Conservation (phyloP, 2,797 vertebrate species). For the Rhabdophis nuchalis region DNA sequence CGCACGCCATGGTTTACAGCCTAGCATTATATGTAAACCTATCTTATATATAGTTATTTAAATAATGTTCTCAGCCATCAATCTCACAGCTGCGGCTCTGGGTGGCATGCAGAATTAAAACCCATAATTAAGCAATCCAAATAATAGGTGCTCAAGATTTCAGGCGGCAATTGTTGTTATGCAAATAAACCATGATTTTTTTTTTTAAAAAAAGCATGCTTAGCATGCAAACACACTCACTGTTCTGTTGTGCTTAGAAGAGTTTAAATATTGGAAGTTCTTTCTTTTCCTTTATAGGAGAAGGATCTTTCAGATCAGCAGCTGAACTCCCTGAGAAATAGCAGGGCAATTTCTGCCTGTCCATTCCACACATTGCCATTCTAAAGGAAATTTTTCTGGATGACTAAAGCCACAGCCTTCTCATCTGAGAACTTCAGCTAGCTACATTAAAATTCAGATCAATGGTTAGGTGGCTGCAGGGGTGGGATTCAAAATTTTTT, state of each 20-base stretch:
- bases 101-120: neutral
- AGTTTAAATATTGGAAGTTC: neutral
- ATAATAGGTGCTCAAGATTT: neutral
- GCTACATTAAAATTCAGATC: neutral
- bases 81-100: neutral
- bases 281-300: neutral
- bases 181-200: neutral
- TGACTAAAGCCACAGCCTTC: neutral
- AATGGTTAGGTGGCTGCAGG: neutral
- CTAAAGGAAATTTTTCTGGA: neutral
- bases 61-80: neutral
- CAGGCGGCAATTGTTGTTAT: neutral
- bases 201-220: neutral
- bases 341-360: neutral
- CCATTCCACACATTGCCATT: neutral
- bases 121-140: neutral
- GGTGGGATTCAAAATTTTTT: no score
- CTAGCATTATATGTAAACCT: neutral
- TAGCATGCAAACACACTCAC: neutral
- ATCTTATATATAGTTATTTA: neutral
- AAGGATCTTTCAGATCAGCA: neutral
- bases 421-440: neutral
- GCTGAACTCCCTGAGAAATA: neutral
- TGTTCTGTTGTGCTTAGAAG: neutral
- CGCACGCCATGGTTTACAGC: neutral